A percentile compares a stretch with the other conserved stretches of the same genome.
phyloP scores from a whole-genome alignment of 2,113 vertebrate species.

The Gymnarchus niloticus region DNA sequence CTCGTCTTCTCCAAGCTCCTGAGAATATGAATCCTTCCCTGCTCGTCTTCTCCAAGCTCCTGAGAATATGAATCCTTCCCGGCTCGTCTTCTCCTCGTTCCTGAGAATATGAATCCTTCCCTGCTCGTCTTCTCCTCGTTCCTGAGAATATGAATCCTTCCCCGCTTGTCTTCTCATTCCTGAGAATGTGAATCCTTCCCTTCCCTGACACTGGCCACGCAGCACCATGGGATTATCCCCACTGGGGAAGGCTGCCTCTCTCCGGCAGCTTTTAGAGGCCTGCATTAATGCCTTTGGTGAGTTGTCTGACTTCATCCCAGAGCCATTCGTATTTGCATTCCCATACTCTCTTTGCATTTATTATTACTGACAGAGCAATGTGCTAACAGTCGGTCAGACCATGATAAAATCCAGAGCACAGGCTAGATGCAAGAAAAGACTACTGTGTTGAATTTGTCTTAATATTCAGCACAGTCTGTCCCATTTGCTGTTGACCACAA shows the following conservation, averaged over 20 bases:
- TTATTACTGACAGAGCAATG: background rate
- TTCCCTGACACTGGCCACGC: conserved; percentile 58
- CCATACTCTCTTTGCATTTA: no score
- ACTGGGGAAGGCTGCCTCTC: conserved; percentile 83
- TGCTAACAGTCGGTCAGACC: background rate
- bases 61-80: conserved; percentile 53
- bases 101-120: conserved; percentile 53
- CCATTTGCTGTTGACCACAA: background rate
- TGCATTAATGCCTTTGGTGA: conserved; percentile 87
- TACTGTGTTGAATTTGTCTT: background rate
- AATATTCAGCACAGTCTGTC: background rate
- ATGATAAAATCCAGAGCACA: background rate
- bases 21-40: conserved; percentile 53
- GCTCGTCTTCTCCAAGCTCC: conserved; percentile 40
- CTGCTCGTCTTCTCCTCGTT: conserved; percentile 40
- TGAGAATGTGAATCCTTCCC: conserved; percentile 53
- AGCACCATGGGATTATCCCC: conserved; percentile 79
- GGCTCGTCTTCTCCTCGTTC: conserved; percentile 41
- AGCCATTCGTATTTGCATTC: background rate
- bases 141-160: conserved; percentile 54
- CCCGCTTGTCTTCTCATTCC: conserved; percentile 37
- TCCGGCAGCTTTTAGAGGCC: conserved; percentile 78
- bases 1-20: conserved; percentile 39
- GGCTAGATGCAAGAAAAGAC: background rate
- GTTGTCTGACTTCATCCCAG: conserved; percentile 21